A percentile compares a stretch with the other conserved stretches of the same genome.
Conservation (phyloP, 2,888 invertebrate genomes). For the Drosophila merina region DNA sequence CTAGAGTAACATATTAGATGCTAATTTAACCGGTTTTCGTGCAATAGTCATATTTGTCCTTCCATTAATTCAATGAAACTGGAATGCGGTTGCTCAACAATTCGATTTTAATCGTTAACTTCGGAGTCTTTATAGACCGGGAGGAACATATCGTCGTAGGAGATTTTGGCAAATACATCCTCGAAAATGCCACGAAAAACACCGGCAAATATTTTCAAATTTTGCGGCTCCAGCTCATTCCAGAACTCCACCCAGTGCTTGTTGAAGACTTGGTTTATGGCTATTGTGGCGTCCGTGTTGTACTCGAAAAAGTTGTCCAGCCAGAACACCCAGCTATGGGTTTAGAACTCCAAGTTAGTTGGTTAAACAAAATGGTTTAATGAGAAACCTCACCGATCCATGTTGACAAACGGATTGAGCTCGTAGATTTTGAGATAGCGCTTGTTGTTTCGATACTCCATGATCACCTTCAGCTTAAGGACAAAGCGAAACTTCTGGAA, state of each 20-base stretch:
- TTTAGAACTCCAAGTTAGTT: background rate
- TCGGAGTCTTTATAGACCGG: conserved; percentile 26
- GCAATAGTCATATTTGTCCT: conserved; percentile 26
- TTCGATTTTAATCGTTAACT: conserved; percentile 18
- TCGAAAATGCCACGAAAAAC: conserved; percentile 45
- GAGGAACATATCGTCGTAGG: conserved; percentile 65
- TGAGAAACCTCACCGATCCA: conserved; percentile 48
- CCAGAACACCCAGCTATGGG: conserved; percentile 53
- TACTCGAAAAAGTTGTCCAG: conserved; percentile 53
- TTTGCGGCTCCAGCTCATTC: conserved; percentile 54
- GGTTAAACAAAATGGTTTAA: background rate
- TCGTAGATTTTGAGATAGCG: conserved; percentile 55
- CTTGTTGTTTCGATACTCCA: conserved; percentile 56
- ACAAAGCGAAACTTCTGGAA: conserved; percentile 56
- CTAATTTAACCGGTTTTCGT: conserved; percentile 38
- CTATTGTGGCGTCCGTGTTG: conserved; percentile 53
- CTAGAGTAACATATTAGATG: conserved; percentile 11
- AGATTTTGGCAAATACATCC: conserved; percentile 35
- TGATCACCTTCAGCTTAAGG: conserved; percentile 50
- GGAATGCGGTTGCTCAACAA: background rate
- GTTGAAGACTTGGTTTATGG: conserved; percentile 55
- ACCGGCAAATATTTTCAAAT: conserved; percentile 45
- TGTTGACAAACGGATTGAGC: conserved; percentile 36
- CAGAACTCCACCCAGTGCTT: conserved; percentile 56
- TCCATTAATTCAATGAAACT: conserved; percentile 22